A percentile compares a stretch with the other conserved stretches of the same genome.
These are phyloP conservation scores for Temnothorax rugatulus DNA, from an alignment of 2,888 invertebrate species.

Conservation along the genomic window DNA sequence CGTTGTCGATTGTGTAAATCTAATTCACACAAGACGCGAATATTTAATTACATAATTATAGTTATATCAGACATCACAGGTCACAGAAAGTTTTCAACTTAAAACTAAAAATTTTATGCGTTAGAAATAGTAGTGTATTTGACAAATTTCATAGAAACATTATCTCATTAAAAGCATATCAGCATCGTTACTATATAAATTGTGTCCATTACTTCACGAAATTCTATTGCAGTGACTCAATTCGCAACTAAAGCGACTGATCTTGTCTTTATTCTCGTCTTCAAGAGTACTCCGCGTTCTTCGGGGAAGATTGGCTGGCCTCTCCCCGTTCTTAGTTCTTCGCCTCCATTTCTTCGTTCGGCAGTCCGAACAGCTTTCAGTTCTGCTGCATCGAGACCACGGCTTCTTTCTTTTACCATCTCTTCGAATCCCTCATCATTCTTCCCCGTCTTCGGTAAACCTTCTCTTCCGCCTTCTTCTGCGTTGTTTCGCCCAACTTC, in stretches of 20 bases:
- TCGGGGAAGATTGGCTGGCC: not conserved
- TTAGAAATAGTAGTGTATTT: not conserved
- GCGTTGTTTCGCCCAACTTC: constrained; percentile 36
- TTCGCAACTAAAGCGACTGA: not conserved
- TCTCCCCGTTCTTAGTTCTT: constrained; percentile 36
- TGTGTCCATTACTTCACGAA: not conserved
- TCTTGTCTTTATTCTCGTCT: constrained; percentile 24
- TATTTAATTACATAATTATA: not conserved
- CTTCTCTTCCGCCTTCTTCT: constrained; percentile 46
- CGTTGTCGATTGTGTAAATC: constrained; percentile 6
- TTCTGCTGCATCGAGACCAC: constrained; percentile 33
- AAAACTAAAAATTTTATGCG: not conserved
- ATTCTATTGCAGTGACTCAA: not conserved
- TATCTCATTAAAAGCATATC: not conserved
- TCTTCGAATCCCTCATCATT: constrained; percentile 35
- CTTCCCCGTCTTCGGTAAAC: constrained; percentile 10
- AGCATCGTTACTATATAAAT: not conserved
- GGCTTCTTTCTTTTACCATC: constrained; percentile 22
- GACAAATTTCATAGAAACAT: not conserved
- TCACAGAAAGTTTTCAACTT: not conserved
- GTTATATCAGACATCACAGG: not conserved
- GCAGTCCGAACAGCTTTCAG: constrained; percentile 29
- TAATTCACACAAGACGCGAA: not conserved
- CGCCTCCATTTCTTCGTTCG: constrained; percentile 40
- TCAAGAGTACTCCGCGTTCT: not conserved